phyloP scores from a whole-genome alignment of 1,140 invertebrate genomes.

The Bombus superbus region DNA sequence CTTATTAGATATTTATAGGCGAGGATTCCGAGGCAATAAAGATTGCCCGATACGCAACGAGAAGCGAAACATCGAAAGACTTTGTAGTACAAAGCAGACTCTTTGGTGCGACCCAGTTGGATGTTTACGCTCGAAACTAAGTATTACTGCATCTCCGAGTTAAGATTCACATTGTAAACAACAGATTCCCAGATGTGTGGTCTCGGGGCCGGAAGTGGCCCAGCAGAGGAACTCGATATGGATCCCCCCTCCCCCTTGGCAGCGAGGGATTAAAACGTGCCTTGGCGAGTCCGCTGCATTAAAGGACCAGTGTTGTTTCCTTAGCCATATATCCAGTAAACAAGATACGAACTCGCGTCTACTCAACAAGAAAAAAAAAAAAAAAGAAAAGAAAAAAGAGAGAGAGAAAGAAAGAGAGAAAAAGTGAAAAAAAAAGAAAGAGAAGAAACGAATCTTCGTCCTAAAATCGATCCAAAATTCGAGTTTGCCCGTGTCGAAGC shows the following conservation, averaged over 20 bases:
- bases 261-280: conserved; percentile 30
- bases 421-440: neutral
- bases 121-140: neutral
- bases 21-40: neutral
- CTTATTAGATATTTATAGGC: neutral
- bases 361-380: no score
- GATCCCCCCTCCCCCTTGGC: conserved; percentile 3
- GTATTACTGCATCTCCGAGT: conserved; percentile 14
- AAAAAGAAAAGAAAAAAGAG: no score
- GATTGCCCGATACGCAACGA: neutral
- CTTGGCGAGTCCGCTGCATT: conserved; percentile 7
- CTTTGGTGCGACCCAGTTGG: neutral
- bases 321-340: neutral
- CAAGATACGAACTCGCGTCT: no score
- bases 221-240: conserved; percentile 41
- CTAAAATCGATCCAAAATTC: neutral
- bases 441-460: neutral
- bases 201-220: conserved; percentile 36
- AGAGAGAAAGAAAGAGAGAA: neutral
- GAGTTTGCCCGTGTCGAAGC: neutral
- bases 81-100: neutral
- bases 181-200: conserved; percentile 41
- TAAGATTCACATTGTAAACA: conserved; percentile 33
- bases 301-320: neutral
- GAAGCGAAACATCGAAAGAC: neutral